Evolutionary conservation across 2,888 invertebrate species (phyloP).

Genomic region (Sesia bembeciformis): DNA sequence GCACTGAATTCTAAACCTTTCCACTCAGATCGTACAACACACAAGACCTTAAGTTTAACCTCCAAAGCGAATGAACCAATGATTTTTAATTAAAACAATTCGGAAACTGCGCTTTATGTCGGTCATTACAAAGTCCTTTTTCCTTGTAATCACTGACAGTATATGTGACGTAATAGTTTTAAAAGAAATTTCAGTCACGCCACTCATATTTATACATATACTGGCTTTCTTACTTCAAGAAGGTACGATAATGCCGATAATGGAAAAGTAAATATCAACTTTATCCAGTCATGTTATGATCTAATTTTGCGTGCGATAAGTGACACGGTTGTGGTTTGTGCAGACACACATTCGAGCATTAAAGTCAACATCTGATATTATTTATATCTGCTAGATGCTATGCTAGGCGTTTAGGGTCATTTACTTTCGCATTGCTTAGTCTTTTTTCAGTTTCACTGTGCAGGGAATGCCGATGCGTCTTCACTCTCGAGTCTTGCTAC

Average conservation of each 20-base stretch:
- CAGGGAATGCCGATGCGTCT: not conserved
- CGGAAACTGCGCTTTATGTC: slow-evolving; percentile 39
- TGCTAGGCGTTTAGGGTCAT: slow-evolving; percentile 56
- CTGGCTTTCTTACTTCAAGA: slow-evolving; percentile 26
- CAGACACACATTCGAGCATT: slow-evolving; percentile 17
- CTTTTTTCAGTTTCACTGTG: slow-evolving; percentile 27
- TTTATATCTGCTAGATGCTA: slow-evolving; percentile 53
- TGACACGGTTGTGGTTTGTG: slow-evolving; percentile 12
- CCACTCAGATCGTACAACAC: slow-evolving; percentile 23
- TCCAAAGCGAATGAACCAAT: slow-evolving; percentile 35
- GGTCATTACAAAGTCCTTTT: slow-evolving; percentile 34
- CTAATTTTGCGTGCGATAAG: slow-evolving; percentile 14
- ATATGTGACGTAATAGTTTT: slow-evolving; percentile 37
- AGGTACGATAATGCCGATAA: slow-evolving; percentile 18
- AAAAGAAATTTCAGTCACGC: slow-evolving; percentile 56
- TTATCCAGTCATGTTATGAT: slow-evolving; percentile 22
- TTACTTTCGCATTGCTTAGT: slow-evolving; percentile 40
- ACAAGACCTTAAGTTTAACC: slow-evolving; percentile 31
- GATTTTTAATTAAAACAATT: slow-evolving; percentile 40
- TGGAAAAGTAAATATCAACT: slow-evolving; percentile 24
- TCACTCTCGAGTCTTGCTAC: no score
- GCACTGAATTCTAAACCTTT: slow-evolving; percentile 44
- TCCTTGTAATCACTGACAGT: slow-evolving; percentile 20
- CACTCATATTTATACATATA: slow-evolving; percentile 49
- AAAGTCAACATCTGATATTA: slow-evolving; percentile 50